These are phyloP conservation scores for Sardina pilchardus DNA, from an alignment of 2,113 vertebrate species.

Conservation along the genomic window DNA sequence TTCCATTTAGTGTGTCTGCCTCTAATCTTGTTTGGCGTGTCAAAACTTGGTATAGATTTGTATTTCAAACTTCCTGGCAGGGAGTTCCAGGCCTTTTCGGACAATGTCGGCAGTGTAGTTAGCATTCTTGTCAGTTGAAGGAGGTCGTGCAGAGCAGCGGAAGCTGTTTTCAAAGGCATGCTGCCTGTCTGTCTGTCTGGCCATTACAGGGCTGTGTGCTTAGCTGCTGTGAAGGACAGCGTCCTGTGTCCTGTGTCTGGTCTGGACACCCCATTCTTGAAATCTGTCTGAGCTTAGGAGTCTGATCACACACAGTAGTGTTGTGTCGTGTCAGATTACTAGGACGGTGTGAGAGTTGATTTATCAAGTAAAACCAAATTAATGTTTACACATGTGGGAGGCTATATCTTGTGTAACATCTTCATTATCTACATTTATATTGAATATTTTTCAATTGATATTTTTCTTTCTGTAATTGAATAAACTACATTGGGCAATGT, in stretches of 20 bases:
- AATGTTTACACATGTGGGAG: too few species aligned
- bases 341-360: neutral
- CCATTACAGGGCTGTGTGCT: neutral
- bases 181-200: neutral
- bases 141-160: neutral
- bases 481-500: too few species aligned
- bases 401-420: too few species aligned
- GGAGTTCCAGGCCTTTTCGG: neutral
- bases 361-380: neutral
- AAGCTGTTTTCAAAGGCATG: neutral
- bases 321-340: neutral
- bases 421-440: too few species aligned
- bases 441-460: too few species aligned
- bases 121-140: neutral
- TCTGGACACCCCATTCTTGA: neutral
- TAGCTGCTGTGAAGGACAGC: neutral
- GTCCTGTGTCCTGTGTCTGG: neutral
- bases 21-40: neutral
- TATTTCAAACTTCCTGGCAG: neutral
- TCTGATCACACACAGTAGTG: neutral
- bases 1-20: neutral
- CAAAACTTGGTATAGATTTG: neutral
- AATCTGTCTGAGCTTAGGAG: neutral
- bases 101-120: neutral
- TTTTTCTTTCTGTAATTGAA: neutral